These are phyloP conservation scores for Bufotes viridis DNA, from an alignment of 2,797 vertebrate genomes.

Conservation along the genomic window DNA sequence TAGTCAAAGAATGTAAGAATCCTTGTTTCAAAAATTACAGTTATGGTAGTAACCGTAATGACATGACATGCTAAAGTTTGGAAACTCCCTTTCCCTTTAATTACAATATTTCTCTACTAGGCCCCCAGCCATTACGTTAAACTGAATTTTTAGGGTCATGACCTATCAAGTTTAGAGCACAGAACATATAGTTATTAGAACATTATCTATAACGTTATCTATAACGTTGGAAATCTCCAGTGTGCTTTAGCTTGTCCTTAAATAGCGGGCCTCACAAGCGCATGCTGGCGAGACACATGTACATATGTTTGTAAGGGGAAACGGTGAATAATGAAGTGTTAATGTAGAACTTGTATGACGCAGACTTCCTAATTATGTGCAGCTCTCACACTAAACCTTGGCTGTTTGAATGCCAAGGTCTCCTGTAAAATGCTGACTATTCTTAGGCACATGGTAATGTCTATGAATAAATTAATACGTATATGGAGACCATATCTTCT, in stretches of 20 bases:
- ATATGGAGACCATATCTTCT: background rate
- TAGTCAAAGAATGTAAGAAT: background rate
- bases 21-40: background rate
- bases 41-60: no score
- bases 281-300: background rate
- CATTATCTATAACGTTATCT: background rate
- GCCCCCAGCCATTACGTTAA: constrained; percentile 1
- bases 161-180: background rate
- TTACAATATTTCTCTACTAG: background rate
- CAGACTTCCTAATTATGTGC: constrained; percentile 9
- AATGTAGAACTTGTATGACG: background rate
- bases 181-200: background rate
- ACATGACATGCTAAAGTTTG: background rate
- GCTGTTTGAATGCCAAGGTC: constrained; percentile 13
- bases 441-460: background rate
- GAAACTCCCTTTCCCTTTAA: constrained; percentile 26
- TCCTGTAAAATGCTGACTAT: background rate
- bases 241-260: background rate
- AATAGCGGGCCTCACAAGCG: background rate
- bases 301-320: background rate
- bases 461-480: background rate
- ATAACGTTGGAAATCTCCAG: background rate
- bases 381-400: background rate
- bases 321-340: background rate
- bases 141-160: background rate